Evolutionary conservation across 2,797 vertebrate species (phyloP).

Genomic region (Acrossocheilus wenchowensis): DNA sequence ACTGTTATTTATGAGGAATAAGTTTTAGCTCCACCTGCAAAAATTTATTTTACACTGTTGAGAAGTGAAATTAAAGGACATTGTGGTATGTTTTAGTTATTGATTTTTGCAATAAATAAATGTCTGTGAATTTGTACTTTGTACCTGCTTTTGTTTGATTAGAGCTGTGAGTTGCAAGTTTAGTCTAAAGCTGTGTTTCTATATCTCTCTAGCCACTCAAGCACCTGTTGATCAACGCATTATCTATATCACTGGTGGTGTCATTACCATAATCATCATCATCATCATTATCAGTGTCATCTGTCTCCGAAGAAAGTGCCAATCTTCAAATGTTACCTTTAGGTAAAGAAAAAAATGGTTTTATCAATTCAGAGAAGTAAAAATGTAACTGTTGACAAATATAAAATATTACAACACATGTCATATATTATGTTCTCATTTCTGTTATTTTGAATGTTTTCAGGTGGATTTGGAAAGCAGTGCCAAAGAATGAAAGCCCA

Average conservation of each 20-base stretch:
- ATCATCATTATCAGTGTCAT: neutral
- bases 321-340: neutral
- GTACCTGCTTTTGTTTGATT: neutral
- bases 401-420: neutral
- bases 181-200: neutral
- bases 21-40: neutral
- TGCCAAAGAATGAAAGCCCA: neutral
- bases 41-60: neutral
- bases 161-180: neutral
- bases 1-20: neutral
- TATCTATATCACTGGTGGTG: neutral
- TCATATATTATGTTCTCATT: neutral
- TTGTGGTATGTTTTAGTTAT: neutral
- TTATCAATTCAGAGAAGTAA: neutral
- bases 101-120: neutral
- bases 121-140: neutral
- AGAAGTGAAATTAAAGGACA: neutral
- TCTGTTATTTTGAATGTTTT: neutral
- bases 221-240: neutral
- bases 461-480: neutral
- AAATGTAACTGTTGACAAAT: neutral
- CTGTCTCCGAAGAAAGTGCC: neutral
- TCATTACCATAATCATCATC: neutral
- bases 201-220: neutral
- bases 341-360: constrained; percentile 7